Conservation (phyloP, 2,888 invertebrate species). For the Cephus runcator region DNA sequence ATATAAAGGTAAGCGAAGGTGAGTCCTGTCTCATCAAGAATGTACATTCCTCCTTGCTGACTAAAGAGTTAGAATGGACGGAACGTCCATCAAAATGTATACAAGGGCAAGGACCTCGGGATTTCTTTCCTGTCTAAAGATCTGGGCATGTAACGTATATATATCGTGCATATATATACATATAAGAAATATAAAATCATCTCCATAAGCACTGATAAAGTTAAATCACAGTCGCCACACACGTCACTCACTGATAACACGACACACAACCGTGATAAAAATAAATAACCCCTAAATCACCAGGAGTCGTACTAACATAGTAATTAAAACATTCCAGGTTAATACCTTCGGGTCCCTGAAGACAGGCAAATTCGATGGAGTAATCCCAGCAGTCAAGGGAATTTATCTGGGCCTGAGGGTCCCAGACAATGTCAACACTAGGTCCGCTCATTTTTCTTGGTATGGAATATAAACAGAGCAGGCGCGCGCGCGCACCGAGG, state of each 20-base stretch:
- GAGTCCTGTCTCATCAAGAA: neutral
- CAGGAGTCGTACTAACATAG: neutral
- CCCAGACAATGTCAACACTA: conserved; percentile 63
- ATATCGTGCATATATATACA: neutral
- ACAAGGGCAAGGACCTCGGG: neutral
- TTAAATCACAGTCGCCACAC: neutral
- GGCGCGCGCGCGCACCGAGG: conserved; percentile 53
- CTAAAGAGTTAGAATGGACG: neutral
- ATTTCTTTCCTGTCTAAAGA: neutral
- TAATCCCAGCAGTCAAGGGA: conserved; percentile 88
- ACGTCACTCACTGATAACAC: neutral
- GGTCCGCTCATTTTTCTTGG: conserved; percentile 50
- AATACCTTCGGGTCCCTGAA: conserved; percentile 81
- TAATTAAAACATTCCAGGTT: neutral
- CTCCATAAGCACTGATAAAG: neutral
- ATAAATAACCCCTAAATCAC: neutral
- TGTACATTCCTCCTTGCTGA: neutral
- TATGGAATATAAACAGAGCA: neutral
- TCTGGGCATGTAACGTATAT: neutral
- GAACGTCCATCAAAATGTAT: neutral
- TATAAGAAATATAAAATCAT: neutral
- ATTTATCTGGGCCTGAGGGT: conserved; percentile 68
- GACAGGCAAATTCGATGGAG: conserved; percentile 83
- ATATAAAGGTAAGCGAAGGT: neutral
- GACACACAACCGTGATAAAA: neutral